Percentiles rank a stretch among this genome's conserved stretches.
Conservation (phyloP, 2,888 invertebrate species). For the Incurvaria masculella region DNA sequence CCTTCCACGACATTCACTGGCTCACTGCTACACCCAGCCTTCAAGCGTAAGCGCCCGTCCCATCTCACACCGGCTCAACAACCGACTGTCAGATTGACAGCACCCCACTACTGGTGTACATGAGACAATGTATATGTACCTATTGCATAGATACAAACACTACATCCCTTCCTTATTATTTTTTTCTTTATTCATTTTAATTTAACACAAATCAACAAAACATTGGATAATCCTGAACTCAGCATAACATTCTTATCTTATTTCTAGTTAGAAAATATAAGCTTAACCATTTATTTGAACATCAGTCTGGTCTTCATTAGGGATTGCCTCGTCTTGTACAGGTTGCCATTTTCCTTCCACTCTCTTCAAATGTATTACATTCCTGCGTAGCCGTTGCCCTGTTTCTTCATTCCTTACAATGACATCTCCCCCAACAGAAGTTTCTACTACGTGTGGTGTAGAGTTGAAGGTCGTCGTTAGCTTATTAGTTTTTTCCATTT, state of each 20-base stretch:
- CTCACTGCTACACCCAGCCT: too few relatives aligned
- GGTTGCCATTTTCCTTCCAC: constrained; percentile 12
- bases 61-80: too few relatives aligned
- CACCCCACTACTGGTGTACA: neutral
- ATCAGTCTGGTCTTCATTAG: neutral
- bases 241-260: too few relatives aligned
- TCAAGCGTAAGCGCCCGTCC: too few relatives aligned
- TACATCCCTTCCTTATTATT: too few relatives aligned
- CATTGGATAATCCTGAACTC: neutral
- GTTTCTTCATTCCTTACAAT: constrained; percentile 11
- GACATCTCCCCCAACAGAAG: constrained; percentile 6
- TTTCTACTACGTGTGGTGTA: constrained; percentile 9
- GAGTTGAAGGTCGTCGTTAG: constrained; percentile 7
- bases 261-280: neutral
- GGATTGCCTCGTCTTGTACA: neutral
- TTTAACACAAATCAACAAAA: too few relatives aligned
- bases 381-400: constrained; percentile 10
- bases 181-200: neutral
- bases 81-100: too few relatives aligned
- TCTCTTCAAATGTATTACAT: constrained; percentile 12
- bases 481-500: constrained; percentile 10
- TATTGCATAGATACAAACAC: neutral
- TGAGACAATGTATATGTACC: neutral
- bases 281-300: too few relatives aligned
- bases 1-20: too few relatives aligned